Evolutionary conservation across 2,888 invertebrate genomes (phyloP).

Genomic region (Lasius platythorax): DNA sequence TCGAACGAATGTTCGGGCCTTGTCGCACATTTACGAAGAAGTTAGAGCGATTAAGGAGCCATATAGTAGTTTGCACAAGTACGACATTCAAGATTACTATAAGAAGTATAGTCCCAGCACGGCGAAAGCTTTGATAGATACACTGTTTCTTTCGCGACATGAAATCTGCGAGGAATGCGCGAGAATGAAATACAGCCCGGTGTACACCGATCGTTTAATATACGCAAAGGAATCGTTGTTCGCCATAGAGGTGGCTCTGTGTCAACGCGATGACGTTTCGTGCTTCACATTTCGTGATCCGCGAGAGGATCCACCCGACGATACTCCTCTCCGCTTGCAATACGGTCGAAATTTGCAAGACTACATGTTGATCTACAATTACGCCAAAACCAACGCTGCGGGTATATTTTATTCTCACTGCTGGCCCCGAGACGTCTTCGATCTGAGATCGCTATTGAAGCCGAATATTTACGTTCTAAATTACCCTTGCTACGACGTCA

Average conservation of each 20-base stretch:
- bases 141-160: constrained; percentile 65
- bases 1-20: constrained; percentile 6
- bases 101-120: constrained; percentile 69
- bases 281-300: constrained; percentile 70
- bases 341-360: constrained; percentile 65
- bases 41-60: constrained; percentile 62
- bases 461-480: constrained; percentile 73
- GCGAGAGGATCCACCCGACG: constrained; percentile 14
- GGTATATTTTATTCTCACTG: constrained; percentile 77
- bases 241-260: constrained; percentile 76
- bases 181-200: constrained; percentile 74
- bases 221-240: constrained; percentile 75
- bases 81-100: constrained; percentile 74
- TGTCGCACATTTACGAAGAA: constrained; percentile 77
- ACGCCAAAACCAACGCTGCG: constrained; percentile 74
- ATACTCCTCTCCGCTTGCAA: constrained; percentile 43
- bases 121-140: constrained; percentile 70
- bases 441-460: constrained; percentile 71
- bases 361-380: constrained; percentile 80
- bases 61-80: constrained; percentile 45
- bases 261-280: constrained; percentile 72
- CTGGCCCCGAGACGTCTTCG: constrained; percentile 68
- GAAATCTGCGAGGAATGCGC: constrained; percentile 78
- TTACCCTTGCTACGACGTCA: constrained; percentile 20
- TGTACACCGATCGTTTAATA: constrained; percentile 82